Conservation (phyloP, 2,888 invertebrate species). For the Steinernema carpocapsae region DNA sequence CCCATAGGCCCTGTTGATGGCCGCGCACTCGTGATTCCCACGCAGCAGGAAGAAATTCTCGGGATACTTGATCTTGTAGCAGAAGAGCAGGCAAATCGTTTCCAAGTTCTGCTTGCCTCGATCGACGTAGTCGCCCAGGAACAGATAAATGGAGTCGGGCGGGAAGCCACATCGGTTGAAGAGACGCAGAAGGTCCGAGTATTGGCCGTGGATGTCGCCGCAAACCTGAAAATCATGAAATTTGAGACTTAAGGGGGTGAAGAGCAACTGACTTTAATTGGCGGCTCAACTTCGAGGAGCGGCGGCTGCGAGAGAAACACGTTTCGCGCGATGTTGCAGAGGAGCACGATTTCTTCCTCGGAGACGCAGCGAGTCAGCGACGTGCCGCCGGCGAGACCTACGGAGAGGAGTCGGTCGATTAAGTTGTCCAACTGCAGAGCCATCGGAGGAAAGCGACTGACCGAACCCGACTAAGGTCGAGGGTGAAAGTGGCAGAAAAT, state of each 20-base stretch:
- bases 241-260: background rate
- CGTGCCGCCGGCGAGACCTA: slow-evolving; percentile 22
- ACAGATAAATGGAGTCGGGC: slow-evolving; percentile 39
- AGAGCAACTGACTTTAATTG: slow-evolving; percentile 31
- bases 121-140: slow-evolving; percentile 46
- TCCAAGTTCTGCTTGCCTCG: slow-evolving; percentile 50
- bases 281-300: slow-evolving; percentile 40
- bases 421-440: slow-evolving; percentile 26
- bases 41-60: slow-evolving; percentile 56
- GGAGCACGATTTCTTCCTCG: slow-evolving; percentile 36
- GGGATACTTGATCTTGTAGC: slow-evolving; percentile 49
- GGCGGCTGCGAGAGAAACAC: slow-evolving; percentile 39
- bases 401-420: slow-evolving; percentile 37
- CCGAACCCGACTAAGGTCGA: background rate
- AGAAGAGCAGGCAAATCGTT: slow-evolving; percentile 46
- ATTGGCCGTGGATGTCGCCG: slow-evolving; percentile 41
- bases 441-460: background rate
- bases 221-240: slow-evolving; percentile 33
- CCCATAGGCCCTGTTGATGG: slow-evolving; percentile 53
- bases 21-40: slow-evolving; percentile 53
- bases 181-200: slow-evolving; percentile 38
- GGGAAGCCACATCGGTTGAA: slow-evolving; percentile 41
- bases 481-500: too few species aligned
- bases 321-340: slow-evolving; percentile 32
- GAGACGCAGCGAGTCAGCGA: slow-evolving; percentile 31